phyloP scores from a whole-genome alignment of 2,888 invertebrate genomes.

The Aquatica leii region DNA sequence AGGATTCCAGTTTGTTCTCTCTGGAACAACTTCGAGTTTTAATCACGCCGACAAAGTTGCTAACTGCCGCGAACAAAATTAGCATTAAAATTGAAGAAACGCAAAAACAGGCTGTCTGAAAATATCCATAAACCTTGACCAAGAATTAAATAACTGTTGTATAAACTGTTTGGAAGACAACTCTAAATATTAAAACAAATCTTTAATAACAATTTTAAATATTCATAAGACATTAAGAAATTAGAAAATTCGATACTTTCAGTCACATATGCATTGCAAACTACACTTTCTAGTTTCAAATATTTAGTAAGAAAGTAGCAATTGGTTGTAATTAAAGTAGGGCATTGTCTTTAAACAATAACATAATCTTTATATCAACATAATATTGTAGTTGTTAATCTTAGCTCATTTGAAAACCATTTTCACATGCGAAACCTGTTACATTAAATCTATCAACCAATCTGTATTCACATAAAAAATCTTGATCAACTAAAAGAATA shows the following conservation, averaged over 20 bases:
- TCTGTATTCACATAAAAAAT: no score
- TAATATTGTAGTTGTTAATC: no score
- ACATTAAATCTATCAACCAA: no score
- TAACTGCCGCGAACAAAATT: neutral
- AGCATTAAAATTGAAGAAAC: neutral
- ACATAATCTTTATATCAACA: neutral
- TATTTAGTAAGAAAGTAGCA: constrained; percentile 10
- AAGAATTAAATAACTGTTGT: constrained; percentile 5
- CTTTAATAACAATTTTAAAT: neutral
- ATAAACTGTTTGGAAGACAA: constrained; percentile 3
- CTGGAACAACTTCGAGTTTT: neutral
- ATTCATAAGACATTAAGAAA: neutral
- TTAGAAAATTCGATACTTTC: neutral
- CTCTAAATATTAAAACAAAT: neutral
- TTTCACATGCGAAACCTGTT: no score
- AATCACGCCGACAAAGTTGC: neutral
- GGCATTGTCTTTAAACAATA: neutral
- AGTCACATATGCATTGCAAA: constrained; percentile 1
- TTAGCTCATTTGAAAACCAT: no score
- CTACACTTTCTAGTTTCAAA: constrained; percentile 7
- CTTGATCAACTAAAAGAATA: no score
- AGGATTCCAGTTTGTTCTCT: constrained; percentile 1
- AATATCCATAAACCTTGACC: constrained; percentile 13
- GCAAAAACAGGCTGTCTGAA: constrained; percentile 1
- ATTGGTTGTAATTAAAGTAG: constrained; percentile 7